Base-by-base conservation (phyloP, 1,140 invertebrate species). In the Euura saliciscinereae region DNA sequence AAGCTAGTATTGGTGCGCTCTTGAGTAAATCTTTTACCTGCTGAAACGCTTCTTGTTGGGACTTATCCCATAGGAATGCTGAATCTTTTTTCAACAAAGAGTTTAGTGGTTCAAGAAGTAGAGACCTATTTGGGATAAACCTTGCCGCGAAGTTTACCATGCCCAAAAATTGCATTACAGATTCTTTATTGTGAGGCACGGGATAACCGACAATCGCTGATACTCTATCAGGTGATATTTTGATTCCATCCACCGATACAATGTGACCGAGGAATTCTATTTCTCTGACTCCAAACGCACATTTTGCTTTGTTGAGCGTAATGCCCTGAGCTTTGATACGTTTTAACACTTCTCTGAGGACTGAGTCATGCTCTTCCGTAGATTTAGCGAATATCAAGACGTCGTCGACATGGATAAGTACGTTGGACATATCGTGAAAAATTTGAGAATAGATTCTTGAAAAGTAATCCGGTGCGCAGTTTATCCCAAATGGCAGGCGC, bases 401-500 rank as follows among this genome's bases (percentile, higher is more conserved):
- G 73, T 83, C 81, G 66, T 84, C 79, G 0, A 80, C 45, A 64
- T 79, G 73, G 11, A 76, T 65, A n/a, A 74, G 64, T 45, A 79
- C 74, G 7, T 75, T 72, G 44, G 72, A 6, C 10, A 77, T 42
- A 44, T 74, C 73, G 43, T 75, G 67, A 66, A 77, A 75, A 43
- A 79, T 46, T 42, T 74, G 70, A 42, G 44, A 72, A 69, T 77
- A 76, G 13, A 4, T 66, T 59, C 76, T 70, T 64, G 70, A 72
- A 46, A 77, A 81, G 70, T 74, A 75, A 11, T 82, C 78, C 2
- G 78, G 73, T 1, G 77, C 79, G 42, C 76, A 78, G 45, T 76
- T 78, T 6, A 87, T 80, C 8, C 83, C 84, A 71, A 87, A 83
- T 2, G 81, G 84, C 7, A 85, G 65, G 59, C 85, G 70, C 68